Conservation (phyloP, 2,888 invertebrate genomes). For the Cheilosia urbana region DNA sequence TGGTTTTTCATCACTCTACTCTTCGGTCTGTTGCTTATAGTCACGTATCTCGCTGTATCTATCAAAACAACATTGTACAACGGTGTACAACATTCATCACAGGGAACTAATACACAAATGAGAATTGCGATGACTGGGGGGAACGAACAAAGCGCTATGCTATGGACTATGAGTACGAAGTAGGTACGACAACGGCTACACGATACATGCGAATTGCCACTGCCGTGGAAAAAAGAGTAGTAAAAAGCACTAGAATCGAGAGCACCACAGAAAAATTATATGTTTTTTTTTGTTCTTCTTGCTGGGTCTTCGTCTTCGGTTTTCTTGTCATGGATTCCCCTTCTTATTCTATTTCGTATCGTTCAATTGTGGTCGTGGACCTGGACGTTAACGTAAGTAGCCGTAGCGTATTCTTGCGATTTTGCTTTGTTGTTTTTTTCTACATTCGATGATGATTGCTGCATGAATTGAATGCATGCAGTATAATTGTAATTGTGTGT, state of each 20-base stretch:
- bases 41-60: constrained; percentile 71
- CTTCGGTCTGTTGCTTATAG: constrained; percentile 72
- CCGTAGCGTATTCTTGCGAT: constrained; percentile 42
- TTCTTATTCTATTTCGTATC: constrained; percentile 7
- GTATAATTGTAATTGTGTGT: constrained; percentile 13
- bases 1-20: constrained; percentile 57
- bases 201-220: constrained; percentile 28
- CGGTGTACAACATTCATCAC: constrained; percentile 70
- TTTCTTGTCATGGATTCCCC: constrained; percentile 4
- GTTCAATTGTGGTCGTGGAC: neutral
- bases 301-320: constrained; percentile 14
- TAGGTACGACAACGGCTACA: constrained; percentile 13
- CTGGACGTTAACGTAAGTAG: neutral
- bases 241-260: constrained; percentile 44
- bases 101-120: constrained; percentile 72
- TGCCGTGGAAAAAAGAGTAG: constrained; percentile 39
- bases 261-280: constrained; percentile 48
- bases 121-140: constrained; percentile 67
- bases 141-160: constrained; percentile 69
- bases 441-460: constrained; percentile 13
- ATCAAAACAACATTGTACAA: constrained; percentile 62
- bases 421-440: constrained; percentile 73
- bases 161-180: neutral
- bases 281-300: constrained; percentile 33
- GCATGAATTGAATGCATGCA: constrained; percentile 37